phyloP scores from a whole-genome alignment of 2,888 invertebrate genomes.

The Megastigmus dorsalis region DNA sequence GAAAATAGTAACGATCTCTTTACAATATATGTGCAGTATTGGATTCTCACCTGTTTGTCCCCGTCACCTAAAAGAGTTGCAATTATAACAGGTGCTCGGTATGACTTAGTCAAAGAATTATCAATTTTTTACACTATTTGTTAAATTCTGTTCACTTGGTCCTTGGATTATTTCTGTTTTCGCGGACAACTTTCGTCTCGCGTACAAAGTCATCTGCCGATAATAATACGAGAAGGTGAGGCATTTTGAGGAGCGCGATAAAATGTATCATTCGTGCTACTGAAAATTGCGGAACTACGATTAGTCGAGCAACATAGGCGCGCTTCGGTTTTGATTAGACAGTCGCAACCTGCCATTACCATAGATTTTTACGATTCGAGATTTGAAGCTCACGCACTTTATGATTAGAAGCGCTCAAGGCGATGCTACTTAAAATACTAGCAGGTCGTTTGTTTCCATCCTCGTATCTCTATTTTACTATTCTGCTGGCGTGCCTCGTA shows the following conservation, averaged over 20 bases:
- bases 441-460: constrained; percentile 18
- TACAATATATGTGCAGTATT: constrained; percentile 1
- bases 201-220: neutral
- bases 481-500: neutral
- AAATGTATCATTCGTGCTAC: constrained; percentile 48
- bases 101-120: too few relatives aligned
- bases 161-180: too few relatives aligned
- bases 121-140: constrained; percentile 27
- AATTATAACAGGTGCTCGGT: too few relatives aligned
- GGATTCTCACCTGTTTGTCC: too few relatives aligned
- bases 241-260: constrained; percentile 8
- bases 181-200: too few relatives aligned
- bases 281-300: constrained; percentile 43
- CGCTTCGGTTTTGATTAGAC: constrained; percentile 33
- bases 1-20: constrained; percentile 25
- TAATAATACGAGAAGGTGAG: constrained; percentile 29
- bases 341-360: constrained; percentile 35
- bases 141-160: too few relatives aligned
- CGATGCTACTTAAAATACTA: constrained; percentile 34
- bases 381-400: constrained; percentile 30
- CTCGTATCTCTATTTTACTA: constrained; percentile 25
- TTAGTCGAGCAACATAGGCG: neutral
- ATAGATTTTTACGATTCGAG: constrained; percentile 46
- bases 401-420: constrained; percentile 29
- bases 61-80: too few relatives aligned